A percentile compares a stretch with the other conserved stretches of the same genome.
These are phyloP conservation scores for Thalassophryne amazonica DNA, from an alignment of 2,797 vertebrate species.

Conservation along the genomic window DNA sequence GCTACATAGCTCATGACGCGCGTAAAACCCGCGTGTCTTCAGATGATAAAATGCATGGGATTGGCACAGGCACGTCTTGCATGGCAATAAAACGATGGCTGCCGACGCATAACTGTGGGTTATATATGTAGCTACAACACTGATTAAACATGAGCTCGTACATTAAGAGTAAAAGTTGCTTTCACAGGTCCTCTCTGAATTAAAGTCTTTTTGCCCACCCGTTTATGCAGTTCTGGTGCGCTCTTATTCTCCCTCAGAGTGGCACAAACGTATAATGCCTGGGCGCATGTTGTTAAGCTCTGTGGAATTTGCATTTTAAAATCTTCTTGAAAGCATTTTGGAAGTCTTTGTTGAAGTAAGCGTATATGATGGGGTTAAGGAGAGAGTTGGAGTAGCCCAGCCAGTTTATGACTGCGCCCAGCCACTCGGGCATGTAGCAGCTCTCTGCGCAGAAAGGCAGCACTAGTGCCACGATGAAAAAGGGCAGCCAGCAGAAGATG, in stretches of 20 bases:
- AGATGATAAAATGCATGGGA: conserved; percentile 60
- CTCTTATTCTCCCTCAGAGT: too few relatives aligned
- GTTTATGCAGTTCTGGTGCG: too few relatives aligned
- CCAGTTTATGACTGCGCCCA: conserved; percentile 94
- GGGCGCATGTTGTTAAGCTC: conserved; percentile 58
- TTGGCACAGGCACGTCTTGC: conserved; percentile 66
- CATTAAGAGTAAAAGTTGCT: conserved; percentile 45
- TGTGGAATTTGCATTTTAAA: conserved; percentile 92
- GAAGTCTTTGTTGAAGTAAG: conserved; percentile 99
- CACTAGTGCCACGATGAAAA: conserved; percentile 95
- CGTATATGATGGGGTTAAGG: conserved; percentile 96
- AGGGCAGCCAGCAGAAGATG: conserved; percentile 97
- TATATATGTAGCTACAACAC: conserved; percentile 67
- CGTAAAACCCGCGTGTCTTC: conserved; percentile 53
- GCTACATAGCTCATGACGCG: conserved; percentile 58
- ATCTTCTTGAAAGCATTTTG: conserved; percentile 99
- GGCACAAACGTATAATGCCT: neutral
- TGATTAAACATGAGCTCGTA: conserved; percentile 65
- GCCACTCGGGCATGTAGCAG: conserved; percentile 90
- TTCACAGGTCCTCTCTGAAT: conserved; percentile 59
- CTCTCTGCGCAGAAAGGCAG: conserved; percentile 90
- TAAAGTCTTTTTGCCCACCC: conserved; percentile 36
- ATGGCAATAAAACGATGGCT: conserved; percentile 65
- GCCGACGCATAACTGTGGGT: conserved; percentile 49
- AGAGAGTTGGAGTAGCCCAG: conserved; percentile 98